These are phyloP conservation scores for Drosophila cardini DNA, from an alignment of 1,140 invertebrate genomes.

Conservation along the genomic window DNA sequence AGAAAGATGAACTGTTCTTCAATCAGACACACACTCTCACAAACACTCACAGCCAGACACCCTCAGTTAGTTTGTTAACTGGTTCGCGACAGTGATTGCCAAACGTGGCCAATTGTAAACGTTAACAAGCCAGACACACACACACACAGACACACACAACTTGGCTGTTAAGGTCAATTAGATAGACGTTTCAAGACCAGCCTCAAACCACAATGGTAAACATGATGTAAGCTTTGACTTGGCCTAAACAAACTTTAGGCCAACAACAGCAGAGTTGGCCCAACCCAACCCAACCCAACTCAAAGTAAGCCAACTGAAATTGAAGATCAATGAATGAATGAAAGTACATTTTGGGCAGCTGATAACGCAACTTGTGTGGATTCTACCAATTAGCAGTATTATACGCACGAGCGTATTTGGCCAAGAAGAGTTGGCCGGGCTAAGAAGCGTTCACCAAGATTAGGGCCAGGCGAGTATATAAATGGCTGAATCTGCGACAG, in stretches of 20 bases:
- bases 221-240: constrained; percentile 69
- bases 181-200: constrained; percentile 64
- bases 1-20: not conserved
- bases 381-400: constrained; percentile 62
- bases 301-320: constrained; percentile 5
- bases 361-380: constrained; percentile 53
- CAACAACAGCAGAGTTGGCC: constrained; percentile 39
- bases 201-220: constrained; percentile 47
- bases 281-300: no score
- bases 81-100: constrained; percentile 30
- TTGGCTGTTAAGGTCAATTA: constrained; percentile 61
- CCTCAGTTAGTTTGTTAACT: constrained; percentile 4
- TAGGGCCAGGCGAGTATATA: constrained; percentile 42
- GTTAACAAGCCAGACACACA: constrained; percentile 23
- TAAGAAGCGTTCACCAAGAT: not conserved
- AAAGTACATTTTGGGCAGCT: constrained; percentile 64
- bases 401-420: constrained; percentile 53
- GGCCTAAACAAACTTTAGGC: constrained; percentile 53
- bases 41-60: no score
- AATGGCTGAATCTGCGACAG: constrained; percentile 44
- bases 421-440: constrained; percentile 4
- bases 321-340: constrained; percentile 70
- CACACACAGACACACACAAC: not conserved
- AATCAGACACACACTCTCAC: not conserved
- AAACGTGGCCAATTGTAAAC: constrained; percentile 24